Percentiles rank a stretch among this genome's conserved stretches.
phyloP scores from a whole-genome alignment of 2,113 vertebrate species.

The Chauna torquata region DNA sequence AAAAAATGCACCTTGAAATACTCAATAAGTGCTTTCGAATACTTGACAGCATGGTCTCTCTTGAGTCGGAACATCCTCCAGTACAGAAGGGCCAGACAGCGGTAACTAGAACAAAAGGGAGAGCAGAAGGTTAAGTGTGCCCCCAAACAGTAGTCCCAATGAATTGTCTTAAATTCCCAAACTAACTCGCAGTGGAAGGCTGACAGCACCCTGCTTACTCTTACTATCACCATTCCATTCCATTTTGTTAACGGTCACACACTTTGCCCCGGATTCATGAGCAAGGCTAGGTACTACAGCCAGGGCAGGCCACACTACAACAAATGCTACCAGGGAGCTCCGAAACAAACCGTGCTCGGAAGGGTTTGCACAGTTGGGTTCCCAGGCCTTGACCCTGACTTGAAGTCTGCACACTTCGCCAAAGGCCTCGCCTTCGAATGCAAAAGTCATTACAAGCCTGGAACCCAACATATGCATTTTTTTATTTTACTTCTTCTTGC shows the following conservation, averaged over 20 bases:
- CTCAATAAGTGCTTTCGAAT: slow-evolving; percentile 94
- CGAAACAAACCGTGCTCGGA: background rate
- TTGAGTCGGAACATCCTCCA: slow-evolving; percentile 99
- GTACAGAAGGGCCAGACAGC: slow-evolving; percentile 95
- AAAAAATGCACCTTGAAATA: slow-evolving; percentile 91
- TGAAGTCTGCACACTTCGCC: background rate
- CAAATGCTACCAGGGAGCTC: background rate
- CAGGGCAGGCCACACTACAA: background rate
- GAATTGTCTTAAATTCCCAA: background rate
- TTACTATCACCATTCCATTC: background rate
- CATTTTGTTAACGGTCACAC: background rate
- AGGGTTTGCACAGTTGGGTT: background rate
- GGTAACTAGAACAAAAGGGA: slow-evolving; percentile 81
- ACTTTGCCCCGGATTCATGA: background rate
- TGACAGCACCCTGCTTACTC: background rate
- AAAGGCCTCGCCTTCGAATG: background rate
- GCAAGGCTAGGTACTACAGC: background rate
- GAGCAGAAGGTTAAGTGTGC: background rate
- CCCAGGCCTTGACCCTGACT: background rate
- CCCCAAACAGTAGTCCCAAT: background rate
- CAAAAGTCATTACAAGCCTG: background rate
- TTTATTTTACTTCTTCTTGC: background rate
- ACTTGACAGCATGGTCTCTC: slow-evolving; percentile 95
- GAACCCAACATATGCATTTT: fast-evolving
- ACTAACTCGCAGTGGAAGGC: background rate